Evolutionary conservation across 2,797 vertebrate genomes (phyloP).

Genomic region (Phrynocephalus vlangalii): DNA sequence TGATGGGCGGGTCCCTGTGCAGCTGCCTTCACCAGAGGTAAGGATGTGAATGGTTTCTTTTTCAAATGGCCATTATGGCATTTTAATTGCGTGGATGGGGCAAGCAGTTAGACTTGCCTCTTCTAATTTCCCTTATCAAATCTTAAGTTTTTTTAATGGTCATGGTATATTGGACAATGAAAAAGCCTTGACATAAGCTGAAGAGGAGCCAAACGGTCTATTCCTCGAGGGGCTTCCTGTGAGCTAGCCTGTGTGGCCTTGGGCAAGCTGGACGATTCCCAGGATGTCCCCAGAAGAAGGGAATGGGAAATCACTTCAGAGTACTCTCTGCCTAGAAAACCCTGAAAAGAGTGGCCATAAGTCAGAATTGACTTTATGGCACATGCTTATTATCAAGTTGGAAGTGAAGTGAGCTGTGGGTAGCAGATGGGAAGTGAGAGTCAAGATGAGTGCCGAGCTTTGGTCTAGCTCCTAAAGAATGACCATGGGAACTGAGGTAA

Average conservation of each 20-base stretch:
- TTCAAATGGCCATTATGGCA: neutral
- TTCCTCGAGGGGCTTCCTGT: no score
- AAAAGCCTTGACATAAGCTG: neutral
- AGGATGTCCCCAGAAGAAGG: no score
- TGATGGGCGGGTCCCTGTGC: slow-evolving; percentile 76
- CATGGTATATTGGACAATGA: neutral
- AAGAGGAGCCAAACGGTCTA: no score
- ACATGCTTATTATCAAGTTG: no score
- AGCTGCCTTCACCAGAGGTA: slow-evolving; percentile 92
- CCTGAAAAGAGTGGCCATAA: no score
- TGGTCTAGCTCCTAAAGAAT: neutral
- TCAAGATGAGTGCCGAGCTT: neutral
- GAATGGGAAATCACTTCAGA: no score
- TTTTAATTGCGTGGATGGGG: neutral
- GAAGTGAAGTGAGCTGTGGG: no score
- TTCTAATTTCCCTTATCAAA: neutral
- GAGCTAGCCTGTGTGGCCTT: no score
- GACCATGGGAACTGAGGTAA: neutral
- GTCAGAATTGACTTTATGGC: no score
- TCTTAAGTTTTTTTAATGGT: neutral
- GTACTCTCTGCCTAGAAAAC: no score
- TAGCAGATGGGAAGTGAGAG: no score
- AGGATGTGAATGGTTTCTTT: neutral
- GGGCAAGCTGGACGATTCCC: no score
- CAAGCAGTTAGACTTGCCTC: neutral